Evolutionary conservation across 2,797 vertebrate species (phyloP).

Genomic region (Macropus fuliginosus): DNA sequence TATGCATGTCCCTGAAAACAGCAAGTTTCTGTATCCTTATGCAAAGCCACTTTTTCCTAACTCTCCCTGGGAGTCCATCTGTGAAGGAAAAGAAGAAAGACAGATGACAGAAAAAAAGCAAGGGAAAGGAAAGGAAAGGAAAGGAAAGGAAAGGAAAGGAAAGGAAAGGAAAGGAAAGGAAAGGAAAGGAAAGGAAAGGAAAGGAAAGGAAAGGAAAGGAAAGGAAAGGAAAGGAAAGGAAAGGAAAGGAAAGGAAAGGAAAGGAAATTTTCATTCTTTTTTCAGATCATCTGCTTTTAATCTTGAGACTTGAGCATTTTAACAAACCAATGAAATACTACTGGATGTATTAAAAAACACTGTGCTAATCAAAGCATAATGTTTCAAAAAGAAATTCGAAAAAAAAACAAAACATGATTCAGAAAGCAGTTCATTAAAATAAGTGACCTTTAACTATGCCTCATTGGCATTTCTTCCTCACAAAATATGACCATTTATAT

Average conservation of each 20-base stretch:
- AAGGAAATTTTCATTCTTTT: neutral
- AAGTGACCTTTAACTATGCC: conserved; percentile 76
- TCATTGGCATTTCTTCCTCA: conserved; percentile 76
- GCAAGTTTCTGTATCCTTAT: neutral
- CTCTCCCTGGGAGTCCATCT: neutral
- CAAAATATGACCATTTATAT: conserved; percentile 72
- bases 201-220: too few relatives aligned
- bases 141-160: neutral
- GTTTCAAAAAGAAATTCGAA: conserved; percentile 28
- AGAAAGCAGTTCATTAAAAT: conserved; percentile 77
- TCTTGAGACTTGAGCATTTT: conserved; percentile 40
- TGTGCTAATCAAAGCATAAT: conserved; percentile 71
- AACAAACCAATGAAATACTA: conserved; percentile 54
- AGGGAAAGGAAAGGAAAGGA: neutral
- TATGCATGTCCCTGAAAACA: neutral
- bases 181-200: too few relatives aligned
- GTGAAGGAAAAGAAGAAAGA: neutral
- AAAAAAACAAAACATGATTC: conserved; percentile 58
- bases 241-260: too few relatives aligned
- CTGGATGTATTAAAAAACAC: conserved; percentile 59
- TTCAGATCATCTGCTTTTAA: conserved; percentile 35
- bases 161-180: too few relatives aligned
- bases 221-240: too few relatives aligned
- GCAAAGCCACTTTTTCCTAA: neutral
- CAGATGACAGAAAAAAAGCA: too few relatives aligned